Evolutionary conservation across 1,140 invertebrate species (phyloP).

Genomic region (Acromyrmex heyeri): DNA sequence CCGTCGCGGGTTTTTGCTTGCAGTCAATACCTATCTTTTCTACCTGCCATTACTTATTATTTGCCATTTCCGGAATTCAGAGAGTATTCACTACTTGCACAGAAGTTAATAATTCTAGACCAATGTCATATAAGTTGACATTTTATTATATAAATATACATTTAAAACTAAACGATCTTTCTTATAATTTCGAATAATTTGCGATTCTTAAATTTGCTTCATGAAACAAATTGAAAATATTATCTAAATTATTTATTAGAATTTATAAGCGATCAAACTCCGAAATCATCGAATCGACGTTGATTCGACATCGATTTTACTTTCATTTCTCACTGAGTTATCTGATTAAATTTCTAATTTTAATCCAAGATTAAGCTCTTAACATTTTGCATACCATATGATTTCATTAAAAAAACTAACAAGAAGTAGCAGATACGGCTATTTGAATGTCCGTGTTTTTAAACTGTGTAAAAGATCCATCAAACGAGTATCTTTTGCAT

Average conservation of each 20-base stretch:
- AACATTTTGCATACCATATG: neutral
- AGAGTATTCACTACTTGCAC: neutral
- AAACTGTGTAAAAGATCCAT: conserved; percentile 36
- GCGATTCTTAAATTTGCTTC: neutral
- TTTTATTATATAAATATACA: conserved; percentile 4
- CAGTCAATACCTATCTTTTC: neutral
- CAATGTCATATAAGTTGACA: neutral
- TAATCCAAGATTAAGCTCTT: neutral
- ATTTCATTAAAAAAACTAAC: neutral
- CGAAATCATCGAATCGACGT: too few relatives aligned
- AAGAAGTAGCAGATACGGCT: neutral
- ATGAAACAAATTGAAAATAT: neutral
- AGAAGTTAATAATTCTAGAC: neutral
- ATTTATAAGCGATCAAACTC: neutral
- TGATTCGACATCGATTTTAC: too few relatives aligned
- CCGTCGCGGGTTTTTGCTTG: neutral
- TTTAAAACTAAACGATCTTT: neutral
- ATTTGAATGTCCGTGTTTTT: conserved; percentile 4
- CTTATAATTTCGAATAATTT: neutral
- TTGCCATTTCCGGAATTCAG: neutral
- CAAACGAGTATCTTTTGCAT: conserved; percentile 24
- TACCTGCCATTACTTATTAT: neutral
- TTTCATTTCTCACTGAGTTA: too few relatives aligned
- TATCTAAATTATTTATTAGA: neutral
- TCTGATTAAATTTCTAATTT: neutral